Evolutionary conservation across 2,888 invertebrate species (phyloP), one percentile per base, ranked within the genome.

Genomic region (Cheilosia urbana): DNA sequence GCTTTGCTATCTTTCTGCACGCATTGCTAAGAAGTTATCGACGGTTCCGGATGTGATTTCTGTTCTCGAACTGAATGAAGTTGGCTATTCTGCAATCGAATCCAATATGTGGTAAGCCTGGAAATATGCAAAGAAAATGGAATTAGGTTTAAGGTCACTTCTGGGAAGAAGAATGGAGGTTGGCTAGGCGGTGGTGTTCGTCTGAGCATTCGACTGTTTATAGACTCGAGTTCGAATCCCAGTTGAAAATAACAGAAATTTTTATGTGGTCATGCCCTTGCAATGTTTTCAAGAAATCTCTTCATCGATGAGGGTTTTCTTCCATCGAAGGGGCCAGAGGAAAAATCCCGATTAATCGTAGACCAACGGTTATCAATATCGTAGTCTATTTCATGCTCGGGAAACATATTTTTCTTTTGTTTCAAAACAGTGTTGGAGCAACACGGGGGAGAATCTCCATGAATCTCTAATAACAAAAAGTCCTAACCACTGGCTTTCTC

Each of bases 351-450:
- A 68, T 90, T 91, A 92, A 91, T 92, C 92, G 89, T 91, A 92
- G 90, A 51, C 89, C 87, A 88, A 87, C 55, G 89, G 87, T 87
- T 75, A 21, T 89, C 88, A 87, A 89, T 90, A 88, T 89, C 88
- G 77, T 89, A 87, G 89, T 87, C 89, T 91, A 90, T 90, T 92
- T 91, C 91, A 91, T 91, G 91, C 89, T 71, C 88, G 90, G 89
- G 89, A 89, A 82, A 91, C 87, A 91, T n/a, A 76, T 68, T 81
- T 89, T 82, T 47, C 4, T 17, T 47, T 17, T 47, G 6, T 17
- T 6, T 24, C 11, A 21, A 49, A 49, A 24, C 2, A 3, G 24
- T 24, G 24, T 3, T 24, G 24, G 24, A 24, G 24, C 24, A 24
- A 24, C 24, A 24, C 24, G 3, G 3, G 3, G 3, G 24, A 24